Evolutionary conservation across 2,113 vertebrate species (phyloP).

Genomic region (Pogonocichla stellata): DNA sequence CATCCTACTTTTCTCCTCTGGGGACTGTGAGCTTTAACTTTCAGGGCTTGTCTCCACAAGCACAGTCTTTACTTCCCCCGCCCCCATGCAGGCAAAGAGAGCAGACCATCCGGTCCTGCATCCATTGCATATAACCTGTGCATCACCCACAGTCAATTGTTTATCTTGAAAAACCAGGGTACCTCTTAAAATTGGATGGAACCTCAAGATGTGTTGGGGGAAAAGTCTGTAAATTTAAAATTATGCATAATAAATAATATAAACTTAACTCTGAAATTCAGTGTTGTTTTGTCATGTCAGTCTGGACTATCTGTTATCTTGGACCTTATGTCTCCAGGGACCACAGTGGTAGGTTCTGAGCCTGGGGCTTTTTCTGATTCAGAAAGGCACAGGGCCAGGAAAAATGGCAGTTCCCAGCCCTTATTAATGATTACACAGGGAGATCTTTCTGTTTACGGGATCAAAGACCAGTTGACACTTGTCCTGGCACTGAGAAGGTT

Average conservation of each 20-base stretch:
- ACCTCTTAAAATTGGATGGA: background rate
- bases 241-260: background rate
- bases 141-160: background rate
- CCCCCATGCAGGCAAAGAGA: background rate
- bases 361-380: background rate
- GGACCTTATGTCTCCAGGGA: background rate
- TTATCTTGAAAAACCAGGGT: background rate
- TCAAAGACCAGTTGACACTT: constrained; percentile 33
- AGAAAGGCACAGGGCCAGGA: constrained; percentile 35
- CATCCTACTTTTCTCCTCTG: constrained; percentile 8
- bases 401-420: constrained; percentile 16
- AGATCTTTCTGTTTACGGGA: background rate
- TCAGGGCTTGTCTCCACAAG: background rate
- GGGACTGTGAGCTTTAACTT: background rate
- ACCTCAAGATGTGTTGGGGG: background rate
- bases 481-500: background rate
- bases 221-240: background rate
- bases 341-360: background rate
- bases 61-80: background rate
- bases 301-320: background rate
- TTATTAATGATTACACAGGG: background rate
- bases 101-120: background rate
- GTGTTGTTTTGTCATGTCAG: background rate
- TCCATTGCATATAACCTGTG: background rate
- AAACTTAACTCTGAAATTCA: background rate